phyloP scores from a whole-genome alignment of 2,797 vertebrate genomes.

The Micrastur ruficollis region DNA sequence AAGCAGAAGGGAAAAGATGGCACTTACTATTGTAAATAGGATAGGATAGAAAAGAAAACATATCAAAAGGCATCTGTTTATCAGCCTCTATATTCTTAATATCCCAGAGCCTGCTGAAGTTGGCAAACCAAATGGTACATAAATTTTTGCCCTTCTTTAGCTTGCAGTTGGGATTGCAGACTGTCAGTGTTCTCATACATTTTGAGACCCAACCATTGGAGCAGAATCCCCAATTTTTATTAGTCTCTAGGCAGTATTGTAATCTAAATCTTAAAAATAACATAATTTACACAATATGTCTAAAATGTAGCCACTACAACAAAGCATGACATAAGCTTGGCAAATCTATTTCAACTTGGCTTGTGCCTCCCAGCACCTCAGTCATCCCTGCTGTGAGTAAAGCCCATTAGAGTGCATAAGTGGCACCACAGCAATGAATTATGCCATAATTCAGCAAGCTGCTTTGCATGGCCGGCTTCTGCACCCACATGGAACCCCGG shows the following conservation, averaged over 20 bases:
- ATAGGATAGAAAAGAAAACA: not conserved
- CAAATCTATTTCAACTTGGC: slow-evolving; percentile 17
- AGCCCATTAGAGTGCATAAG: slow-evolving; percentile 15
- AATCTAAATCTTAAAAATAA: not conserved
- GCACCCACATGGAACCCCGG: not conserved
- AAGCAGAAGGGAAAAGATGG: not conserved
- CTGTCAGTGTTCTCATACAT: not conserved
- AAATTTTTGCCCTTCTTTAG: not conserved
- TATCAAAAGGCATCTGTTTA: not conserved
- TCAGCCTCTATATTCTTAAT: not conserved
- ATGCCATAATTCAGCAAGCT: slow-evolving; percentile 21
- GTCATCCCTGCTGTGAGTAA: slow-evolving; percentile 37
- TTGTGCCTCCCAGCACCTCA: slow-evolving; percentile 3
- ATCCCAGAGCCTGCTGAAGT: not conserved
- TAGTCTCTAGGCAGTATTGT: not conserved
- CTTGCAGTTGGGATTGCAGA: not conserved
- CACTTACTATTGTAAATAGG: not conserved
- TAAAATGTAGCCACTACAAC: not conserved
- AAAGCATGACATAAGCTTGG: slow-evolving; percentile 18
- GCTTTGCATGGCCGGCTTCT: slow-evolving; percentile 8
- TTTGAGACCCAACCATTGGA: not conserved
- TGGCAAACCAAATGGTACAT: not conserved
- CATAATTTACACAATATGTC: not conserved
- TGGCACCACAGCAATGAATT: slow-evolving; percentile 14
- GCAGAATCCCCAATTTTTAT: not conserved